Evolutionary conservation across 2,113 vertebrate genomes (phyloP), one percentile per base, ranked within the genome.

Genomic region (Paramisgurnus dabryanus): DNA sequence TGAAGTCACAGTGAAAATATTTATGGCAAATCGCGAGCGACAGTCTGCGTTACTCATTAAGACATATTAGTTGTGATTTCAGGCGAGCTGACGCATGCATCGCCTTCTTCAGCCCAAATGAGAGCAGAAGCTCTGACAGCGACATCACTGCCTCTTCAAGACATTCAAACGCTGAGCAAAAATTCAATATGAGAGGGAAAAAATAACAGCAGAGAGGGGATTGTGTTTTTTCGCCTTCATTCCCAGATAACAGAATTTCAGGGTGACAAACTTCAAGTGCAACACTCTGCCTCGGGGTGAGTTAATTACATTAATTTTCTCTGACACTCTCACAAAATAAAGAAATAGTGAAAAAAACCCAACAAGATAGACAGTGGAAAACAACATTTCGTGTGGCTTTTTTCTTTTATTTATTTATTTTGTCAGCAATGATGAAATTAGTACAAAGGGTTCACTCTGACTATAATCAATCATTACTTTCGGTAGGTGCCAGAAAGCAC

Each of bases 381-480:
- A 69, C 57, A 68, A 71, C 41, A 72, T 55, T 92, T 86, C 86
- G 76, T 65, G 88, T 87, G 72, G 60, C 45, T 80, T 79, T 84
- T 87, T 78, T 88, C 67, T 88, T 83, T 88, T 85, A 79, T 80
- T 79, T 89, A 90, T 87, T 91, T 87, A 93, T 93, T 94, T 92
- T 85, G 80, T 93, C 86, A 87, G 63, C 87, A 74, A 84, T 88
- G 90, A 88, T 84, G 91, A 89, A 94, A 94, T 93, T 91, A 94
- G 90, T 94, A 92, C 88, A 85, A 84, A 90, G 83, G 88, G 90
- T 86, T 90, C 78, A 91, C 86, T 89, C 88, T 87, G 88, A 90
- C 90, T 88, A 89, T 90, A 94, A 94, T 92, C 93, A 94, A 95
- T 93, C 92, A 93, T 91, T 89, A 85, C 89, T 89, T 91, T 90